These are phyloP conservation scores for Urocitellus parryii DNA, from an alignment of 2,113 vertebrate genomes.

Conservation along the genomic window DNA sequence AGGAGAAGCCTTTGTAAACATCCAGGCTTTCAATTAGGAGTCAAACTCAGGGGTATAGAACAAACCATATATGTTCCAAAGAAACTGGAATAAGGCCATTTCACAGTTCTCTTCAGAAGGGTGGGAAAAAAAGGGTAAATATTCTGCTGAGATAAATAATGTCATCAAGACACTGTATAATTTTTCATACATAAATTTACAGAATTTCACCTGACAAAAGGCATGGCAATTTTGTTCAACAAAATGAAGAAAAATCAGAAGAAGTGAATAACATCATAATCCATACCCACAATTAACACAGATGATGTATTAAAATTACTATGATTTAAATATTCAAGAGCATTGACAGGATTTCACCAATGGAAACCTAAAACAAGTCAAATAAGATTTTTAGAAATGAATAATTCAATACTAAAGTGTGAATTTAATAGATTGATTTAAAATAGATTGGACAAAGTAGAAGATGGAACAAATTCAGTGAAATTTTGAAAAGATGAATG, in stretches of 20 bases:
- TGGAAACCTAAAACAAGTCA: neutral
- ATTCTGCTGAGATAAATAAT: neutral
- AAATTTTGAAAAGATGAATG: neutral
- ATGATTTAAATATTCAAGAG: neutral
- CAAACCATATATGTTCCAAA: neutral
- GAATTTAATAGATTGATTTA: neutral
- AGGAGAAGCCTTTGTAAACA: neutral
- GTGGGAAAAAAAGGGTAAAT: neutral
- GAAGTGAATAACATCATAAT: neutral
- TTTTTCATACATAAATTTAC: neutral
- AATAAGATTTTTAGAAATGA: neutral
- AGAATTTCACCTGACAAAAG: neutral
- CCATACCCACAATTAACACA: neutral
- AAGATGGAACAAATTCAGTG: neutral
- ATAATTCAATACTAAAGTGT: neutral
- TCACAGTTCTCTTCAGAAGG: neutral
- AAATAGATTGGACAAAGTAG: neutral
- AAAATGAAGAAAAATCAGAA: neutral
- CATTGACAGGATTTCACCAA: neutral
- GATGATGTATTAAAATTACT: neutral
- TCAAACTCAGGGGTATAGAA: neutral
- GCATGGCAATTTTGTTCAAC: neutral
- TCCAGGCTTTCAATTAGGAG: neutral
- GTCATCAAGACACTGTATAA: neutral
- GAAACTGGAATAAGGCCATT: neutral